These are phyloP conservation scores for Acanthurus tractus DNA, from an alignment of 2,797 vertebrate species.

Conservation along the genomic window DNA sequence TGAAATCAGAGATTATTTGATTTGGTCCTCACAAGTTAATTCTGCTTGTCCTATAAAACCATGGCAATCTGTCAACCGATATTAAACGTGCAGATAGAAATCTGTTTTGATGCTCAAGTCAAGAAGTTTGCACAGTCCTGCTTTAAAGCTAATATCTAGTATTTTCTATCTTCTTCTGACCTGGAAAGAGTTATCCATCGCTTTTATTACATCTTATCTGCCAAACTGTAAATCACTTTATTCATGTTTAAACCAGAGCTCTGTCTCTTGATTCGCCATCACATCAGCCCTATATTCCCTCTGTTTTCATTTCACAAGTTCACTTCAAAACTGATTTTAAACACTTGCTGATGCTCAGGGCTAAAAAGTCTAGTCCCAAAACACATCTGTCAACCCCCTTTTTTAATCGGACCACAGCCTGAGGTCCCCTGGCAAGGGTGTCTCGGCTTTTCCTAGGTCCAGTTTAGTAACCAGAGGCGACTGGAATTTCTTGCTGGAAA, in stretches of 20 bases:
- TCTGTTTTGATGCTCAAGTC: neutral
- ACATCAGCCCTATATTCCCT: neutral
- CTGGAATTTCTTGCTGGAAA: neutral
- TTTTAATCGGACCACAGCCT: constrained; percentile 12
- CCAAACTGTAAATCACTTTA: neutral
- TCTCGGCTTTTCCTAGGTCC: constrained; percentile 1
- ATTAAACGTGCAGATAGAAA: neutral
- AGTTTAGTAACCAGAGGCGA: constrained; percentile 1
- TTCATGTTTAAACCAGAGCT: neutral
- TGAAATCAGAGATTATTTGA: neutral
- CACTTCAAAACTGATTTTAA: neutral
- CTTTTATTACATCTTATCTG: neutral
- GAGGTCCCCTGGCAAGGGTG: constrained; percentile 5
- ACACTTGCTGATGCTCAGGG: neutral
- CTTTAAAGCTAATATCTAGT: neutral
- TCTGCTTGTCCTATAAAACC: neutral
- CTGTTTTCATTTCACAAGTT: neutral
- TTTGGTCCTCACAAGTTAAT: neutral
- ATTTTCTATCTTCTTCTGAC: constrained; percentile 2
- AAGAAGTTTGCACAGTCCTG: neutral
- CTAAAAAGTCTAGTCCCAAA: constrained; percentile 18
- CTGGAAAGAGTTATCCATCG: neutral
- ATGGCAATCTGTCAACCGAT: neutral
- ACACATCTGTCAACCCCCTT: constrained; percentile 7
- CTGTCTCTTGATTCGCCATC: neutral